Evolutionary conservation across 2,888 invertebrate species (phyloP).

Genomic region (Chironomus riparius): DNA sequence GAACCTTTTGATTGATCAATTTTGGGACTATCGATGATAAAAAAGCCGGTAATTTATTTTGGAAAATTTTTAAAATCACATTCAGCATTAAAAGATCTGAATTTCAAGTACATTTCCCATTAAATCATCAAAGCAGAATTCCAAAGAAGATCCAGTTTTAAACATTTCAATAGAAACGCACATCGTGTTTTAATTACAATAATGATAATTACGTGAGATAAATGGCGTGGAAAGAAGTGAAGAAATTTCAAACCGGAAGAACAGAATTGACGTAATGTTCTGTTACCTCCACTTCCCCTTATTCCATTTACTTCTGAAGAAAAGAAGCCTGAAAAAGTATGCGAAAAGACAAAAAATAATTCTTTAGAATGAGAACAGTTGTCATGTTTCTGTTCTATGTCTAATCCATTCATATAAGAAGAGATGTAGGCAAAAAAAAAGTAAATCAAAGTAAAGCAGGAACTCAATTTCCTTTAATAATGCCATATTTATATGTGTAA

Average conservation of each 20-base stretch:
- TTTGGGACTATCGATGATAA: too few relatives aligned
- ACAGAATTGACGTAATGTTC: too few relatives aligned
- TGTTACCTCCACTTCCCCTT: too few relatives aligned
- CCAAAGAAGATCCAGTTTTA: neutral
- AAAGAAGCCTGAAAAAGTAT: neutral
- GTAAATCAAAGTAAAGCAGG: neutral
- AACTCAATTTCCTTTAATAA: slow-evolving; percentile 4
- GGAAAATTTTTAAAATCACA: too few relatives aligned
- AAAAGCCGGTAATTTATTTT: too few relatives aligned
- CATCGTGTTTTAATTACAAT: neutral
- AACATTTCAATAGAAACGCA: neutral
- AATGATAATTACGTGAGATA: too few relatives aligned
- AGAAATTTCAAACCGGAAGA: too few relatives aligned
- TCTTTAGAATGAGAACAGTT: neutral
- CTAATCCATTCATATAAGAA: neutral
- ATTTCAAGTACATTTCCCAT: too few relatives aligned
- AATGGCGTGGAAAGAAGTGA: too few relatives aligned
- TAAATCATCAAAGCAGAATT: too few relatives aligned
- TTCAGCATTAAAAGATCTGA: too few relatives aligned
- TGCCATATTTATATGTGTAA: neutral
- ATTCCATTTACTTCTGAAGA: neutral
- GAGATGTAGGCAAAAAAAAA: neutral
- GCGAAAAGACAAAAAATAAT: neutral
- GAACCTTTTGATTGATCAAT: neutral
- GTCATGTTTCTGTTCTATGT: neutral